These are phyloP conservation scores for Camponotus pennsylvanicus DNA, from an alignment of 1,140 invertebrate genomes.

Conservation along the genomic window DNA sequence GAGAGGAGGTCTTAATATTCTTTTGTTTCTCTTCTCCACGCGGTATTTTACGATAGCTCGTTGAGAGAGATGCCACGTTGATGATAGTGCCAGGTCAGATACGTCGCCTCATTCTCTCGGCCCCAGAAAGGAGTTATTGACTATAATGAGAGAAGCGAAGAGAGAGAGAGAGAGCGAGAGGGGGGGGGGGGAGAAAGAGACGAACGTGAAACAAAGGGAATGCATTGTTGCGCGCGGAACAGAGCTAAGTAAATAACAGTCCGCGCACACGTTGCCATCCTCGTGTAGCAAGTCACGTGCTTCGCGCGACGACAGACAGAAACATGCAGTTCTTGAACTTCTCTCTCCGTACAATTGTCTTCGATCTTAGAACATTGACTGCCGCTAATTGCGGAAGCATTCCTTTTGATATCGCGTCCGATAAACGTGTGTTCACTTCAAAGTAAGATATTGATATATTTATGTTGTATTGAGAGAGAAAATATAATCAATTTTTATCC, in stretches of 20 bases:
- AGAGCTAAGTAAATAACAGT: slow-evolving; percentile 50
- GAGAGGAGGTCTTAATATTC: slow-evolving; percentile 15
- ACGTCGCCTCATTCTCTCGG: slow-evolving; percentile 53
- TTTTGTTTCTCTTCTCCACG: slow-evolving; percentile 36
- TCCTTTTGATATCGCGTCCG: slow-evolving; percentile 8
- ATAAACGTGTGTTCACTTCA: background rate
- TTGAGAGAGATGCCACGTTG: slow-evolving; percentile 40
- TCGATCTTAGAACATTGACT: slow-evolving; percentile 57
- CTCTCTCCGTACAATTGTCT: slow-evolving; percentile 21
- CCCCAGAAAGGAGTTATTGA: slow-evolving; percentile 50
- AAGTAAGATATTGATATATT: background rate
- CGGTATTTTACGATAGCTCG: background rate
- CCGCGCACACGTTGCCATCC: slow-evolving; percentile 38
- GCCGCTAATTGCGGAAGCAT: slow-evolving; percentile 42
- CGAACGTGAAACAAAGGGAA: slow-evolving; percentile 50
- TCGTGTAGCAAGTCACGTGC: slow-evolving; percentile 18
- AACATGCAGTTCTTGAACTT: slow-evolving; percentile 40
- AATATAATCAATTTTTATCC: background rate
- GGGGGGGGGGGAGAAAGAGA: background rate
- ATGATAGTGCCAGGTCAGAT: slow-evolving; percentile 60
- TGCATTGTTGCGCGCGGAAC: slow-evolving; percentile 21
- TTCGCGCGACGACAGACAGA: background rate
- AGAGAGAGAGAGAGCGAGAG: background rate
- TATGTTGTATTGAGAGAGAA: background rate
- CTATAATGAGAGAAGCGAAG: slow-evolving; percentile 29